phyloP scores from a whole-genome alignment of 1,140 invertebrate species.

The Aphaenogaster floridana region DNA sequence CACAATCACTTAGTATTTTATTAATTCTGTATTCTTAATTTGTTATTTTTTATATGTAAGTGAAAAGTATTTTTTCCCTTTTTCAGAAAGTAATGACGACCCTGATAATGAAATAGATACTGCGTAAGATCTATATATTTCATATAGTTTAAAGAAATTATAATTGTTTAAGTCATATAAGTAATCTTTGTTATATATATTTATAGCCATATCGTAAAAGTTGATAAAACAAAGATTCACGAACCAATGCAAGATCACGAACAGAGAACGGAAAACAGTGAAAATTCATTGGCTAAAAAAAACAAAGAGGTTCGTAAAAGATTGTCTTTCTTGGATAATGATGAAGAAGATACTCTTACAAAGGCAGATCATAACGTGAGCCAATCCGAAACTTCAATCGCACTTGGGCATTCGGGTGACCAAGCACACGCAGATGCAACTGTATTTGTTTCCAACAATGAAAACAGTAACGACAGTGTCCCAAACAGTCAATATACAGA shows the following conservation, averaged over 20 bases:
- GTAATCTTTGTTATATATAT: conserved; percentile 39
- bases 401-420: not conserved
- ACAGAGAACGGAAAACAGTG: not conserved
- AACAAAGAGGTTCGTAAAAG: conserved; percentile 62
- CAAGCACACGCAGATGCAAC: not conserved
- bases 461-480: conserved; percentile 9
- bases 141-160: conserved; percentile 16
- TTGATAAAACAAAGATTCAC: not conserved
- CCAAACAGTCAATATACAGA: conserved; percentile 25
- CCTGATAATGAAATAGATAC: conserved; percentile 4
- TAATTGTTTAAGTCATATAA: conserved; percentile 4
- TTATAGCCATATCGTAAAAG: conserved; percentile 27
- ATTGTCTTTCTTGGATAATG: conserved; percentile 51
- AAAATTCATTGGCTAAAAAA: conserved; percentile 5
- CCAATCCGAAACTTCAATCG: conserved; percentile 1
- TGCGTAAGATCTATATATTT: conserved; percentile 53
- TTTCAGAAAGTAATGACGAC: not conserved
- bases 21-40: not conserved
- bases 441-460: not conserved
- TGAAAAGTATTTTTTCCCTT: not conserved
- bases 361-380: not conserved
- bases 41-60: not conserved
- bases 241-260: not conserved
- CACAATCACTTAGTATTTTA: not conserved
- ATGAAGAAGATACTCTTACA: conserved; percentile 16